Base-by-base conservation (phyloP, 2,888 invertebrate species). In the Ectemnius continuus region DNA sequence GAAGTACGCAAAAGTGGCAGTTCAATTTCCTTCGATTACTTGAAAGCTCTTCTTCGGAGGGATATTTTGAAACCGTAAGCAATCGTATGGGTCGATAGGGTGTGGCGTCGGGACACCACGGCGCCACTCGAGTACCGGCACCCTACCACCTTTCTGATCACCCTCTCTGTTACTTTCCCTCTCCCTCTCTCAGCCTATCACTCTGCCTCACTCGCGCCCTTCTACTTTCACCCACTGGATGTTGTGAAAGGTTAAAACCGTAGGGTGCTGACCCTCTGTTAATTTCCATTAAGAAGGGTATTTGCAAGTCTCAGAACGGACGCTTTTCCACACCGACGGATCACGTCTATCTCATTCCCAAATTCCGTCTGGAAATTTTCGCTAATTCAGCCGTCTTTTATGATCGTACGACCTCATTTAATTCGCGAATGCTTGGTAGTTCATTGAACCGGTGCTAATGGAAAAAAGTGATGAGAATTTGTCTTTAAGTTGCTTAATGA, bases 81-180 rank as follows among this genome's bases (percentile, higher is more conserved):
- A 56, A 48, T 61, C 23, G 65, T 28, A 66, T 18, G 60, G 71
- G 70, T 67, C 70, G 69, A 70, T 73, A 72, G 80, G 79, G 78
- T 78, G 81, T 81, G 83, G 83, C 79, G 78, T 83, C 83, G 76
- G 75, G 83, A 83, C 83, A 71, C 81, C 70, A 63, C 67, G 83
- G 82, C 82, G 83, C 81, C 83, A 60, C 36, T 63, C 60, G 67
- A 65, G 59, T 57, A 48, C n/a, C 64, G 62, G 56, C 66, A 48
- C 46, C 66, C 52, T 52, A 11, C 52, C 52, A 52, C 16, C n/a
- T 16, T 52, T 14, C 52, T 52, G 16, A 52, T 67, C 62, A 14
- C 36, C 61, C 67, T 67, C 61, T 66, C 62, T 56, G 46, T 57
- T 26, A 48, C 57, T 45, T 73, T 46, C 20, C 69, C 67, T 58